Percentiles rank a stretch among this genome's conserved stretches.
phyloP scores from a whole-genome alignment of 2,797 vertebrate species.

The Eulemur mongoz region DNA sequence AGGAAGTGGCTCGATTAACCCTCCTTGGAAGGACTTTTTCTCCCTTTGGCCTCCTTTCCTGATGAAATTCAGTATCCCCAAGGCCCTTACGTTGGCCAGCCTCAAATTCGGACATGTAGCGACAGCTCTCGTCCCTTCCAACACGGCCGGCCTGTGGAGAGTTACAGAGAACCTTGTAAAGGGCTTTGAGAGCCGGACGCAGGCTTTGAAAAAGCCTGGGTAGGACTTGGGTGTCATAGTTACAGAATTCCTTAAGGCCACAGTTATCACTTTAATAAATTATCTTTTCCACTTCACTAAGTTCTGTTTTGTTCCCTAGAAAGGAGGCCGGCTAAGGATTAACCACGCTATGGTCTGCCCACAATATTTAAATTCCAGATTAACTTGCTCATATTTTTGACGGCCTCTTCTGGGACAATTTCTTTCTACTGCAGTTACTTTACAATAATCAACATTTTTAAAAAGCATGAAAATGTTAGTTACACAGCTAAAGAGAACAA shows the following conservation, averaged over 20 bases:
- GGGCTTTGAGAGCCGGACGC: background rate
- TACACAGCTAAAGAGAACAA: background rate
- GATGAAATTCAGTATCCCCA: background rate
- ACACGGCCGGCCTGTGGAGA: background rate
- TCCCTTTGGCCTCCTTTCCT: background rate
- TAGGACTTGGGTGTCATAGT: background rate
- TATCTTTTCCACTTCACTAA: background rate
- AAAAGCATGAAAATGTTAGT: background rate
- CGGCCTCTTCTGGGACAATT: background rate
- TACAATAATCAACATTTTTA: background rate
- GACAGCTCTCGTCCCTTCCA: too few species aligned
- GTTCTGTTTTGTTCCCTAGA: background rate
- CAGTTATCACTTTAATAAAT: background rate
- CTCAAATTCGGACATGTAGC: background rate
- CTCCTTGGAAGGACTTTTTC: background rate
- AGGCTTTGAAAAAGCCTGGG: background rate
- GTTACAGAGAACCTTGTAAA: background rate
- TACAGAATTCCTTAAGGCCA: background rate
- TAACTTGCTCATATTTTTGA: background rate
- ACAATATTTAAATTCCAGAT: background rate
- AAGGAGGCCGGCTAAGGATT: background rate
- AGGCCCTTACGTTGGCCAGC: too few species aligned
- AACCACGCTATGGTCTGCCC: background rate
- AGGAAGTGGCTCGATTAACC: background rate
- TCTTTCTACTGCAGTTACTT: background rate